Conservation (phyloP, 2,113 vertebrate species). For the human (Homo sapiens) region DNA sequence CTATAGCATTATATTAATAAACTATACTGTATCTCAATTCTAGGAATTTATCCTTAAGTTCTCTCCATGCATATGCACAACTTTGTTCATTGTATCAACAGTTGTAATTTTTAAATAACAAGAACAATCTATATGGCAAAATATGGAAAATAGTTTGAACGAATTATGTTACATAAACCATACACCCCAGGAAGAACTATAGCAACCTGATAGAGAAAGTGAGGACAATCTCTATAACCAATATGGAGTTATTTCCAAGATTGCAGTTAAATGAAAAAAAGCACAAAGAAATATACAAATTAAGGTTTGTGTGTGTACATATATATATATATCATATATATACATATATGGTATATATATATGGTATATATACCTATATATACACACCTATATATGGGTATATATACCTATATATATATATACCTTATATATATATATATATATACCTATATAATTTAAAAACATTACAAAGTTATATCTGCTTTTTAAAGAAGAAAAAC, state of each 20-base stretch:
- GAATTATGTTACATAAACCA: not conserved
- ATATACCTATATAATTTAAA: no score
- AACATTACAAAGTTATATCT: no score
- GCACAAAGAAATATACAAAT: not conserved
- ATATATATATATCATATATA: no score
- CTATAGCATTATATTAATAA: not conserved
- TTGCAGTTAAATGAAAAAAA: not conserved
- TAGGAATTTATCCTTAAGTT: not conserved
- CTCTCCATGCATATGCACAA: not conserved
- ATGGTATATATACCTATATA: no score
- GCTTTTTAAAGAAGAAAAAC: no score
- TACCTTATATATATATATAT: no score
- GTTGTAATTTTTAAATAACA: not conserved
- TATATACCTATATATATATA: no score
- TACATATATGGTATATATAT: no score
- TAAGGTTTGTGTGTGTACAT: no score
- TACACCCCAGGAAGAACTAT: not conserved
- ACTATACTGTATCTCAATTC: not conserved
- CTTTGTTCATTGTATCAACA: not conserved
- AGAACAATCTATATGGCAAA: not conserved
- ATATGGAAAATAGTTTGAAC: not conserved
- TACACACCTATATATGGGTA: no score
- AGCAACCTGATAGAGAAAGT: not conserved
- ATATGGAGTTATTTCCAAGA: not conserved
- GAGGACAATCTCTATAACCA: not conserved